Base-by-base conservation (phyloP, 2,888 invertebrate species). In the Diarsia dahlii region DNA sequence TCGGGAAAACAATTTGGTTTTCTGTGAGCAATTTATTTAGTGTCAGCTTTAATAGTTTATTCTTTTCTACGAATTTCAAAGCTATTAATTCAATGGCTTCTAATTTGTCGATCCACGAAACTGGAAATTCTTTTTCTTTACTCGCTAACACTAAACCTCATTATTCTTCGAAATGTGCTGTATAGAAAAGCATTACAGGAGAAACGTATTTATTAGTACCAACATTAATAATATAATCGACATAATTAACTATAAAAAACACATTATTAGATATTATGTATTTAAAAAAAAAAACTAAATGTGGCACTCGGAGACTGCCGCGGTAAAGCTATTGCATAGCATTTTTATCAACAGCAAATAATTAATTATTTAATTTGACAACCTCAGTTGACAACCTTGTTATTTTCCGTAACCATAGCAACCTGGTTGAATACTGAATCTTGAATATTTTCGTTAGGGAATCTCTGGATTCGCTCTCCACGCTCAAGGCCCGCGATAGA, bases 1-100 rank as follows among this genome's bases (percentile, higher is more conserved):
- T 56, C 54, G 65, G 71, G 62, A 71, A 82, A 85, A 74, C 71
- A 82, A 82, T 85, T 85, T 68, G 68, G 70, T 65, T 85, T 67
- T 71, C 58, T 73, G 71, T 63, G 54, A 64, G 71, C 71, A 71
- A 82, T 73, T 82, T 82, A 82, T 81, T 82, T 64, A 52, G 60
- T 71, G 85, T 74, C 82, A 71, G 71, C 54, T 63, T 62, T 45
- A 85, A 84, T 77, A 77, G 82, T 62, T 81, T 54, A 63, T 71
- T 76, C 58, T 70, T 84, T 84, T 76, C 76, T 60, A 71, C 50
- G 76, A 63, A 84, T 72, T 81, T 77, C 68, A 63, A 69, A 23
- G 52, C 79, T 45, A 70, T 60, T 71, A 58, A 82, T 69, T 67
- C 71, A 76, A 62, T 84, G 34, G 46, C 23, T 69, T 73, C n/a